Evolutionary conservation across 2,888 invertebrate genomes (phyloP), one percentile per base, ranked within the genome.

Genomic region (Stenichneumon culpator): DNA sequence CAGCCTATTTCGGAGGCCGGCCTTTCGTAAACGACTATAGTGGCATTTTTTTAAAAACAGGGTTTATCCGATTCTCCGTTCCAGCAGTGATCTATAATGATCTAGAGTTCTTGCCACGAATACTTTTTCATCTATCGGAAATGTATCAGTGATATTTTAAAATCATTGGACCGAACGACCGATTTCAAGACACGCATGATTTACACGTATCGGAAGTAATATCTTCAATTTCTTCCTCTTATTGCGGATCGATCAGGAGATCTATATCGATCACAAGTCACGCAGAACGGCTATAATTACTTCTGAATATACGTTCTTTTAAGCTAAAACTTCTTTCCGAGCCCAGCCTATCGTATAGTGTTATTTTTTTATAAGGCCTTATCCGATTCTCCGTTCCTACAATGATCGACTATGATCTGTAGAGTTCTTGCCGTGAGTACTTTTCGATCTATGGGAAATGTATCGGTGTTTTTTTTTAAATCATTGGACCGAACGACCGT

Each of bases 261-360:
- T 67, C 67, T 39, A 39, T 11, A 65, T 19, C 60, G 47, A 54
- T 19, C n/a, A n/a, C 39, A n/a, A 32, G 36, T 69, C 57, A 63
- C 69, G 69, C 25, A 47, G 32, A 32, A 32, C 32, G 32, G 32
- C 32, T 32, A 5, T 32, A 32, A 32, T 32, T 32, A 32, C 32
- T 32, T 32, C 1, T 32, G 32, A 50, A 16, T 50, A 16, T 16
- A 16, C 5, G 14, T 50, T 16, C 50, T 50, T 50, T 14, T 16
- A 47, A 6, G 50, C 50, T 3, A 50, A 50, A 16, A 4, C 16
- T 50, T 50, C 16, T 50, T 16, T 16, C 16, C 0, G 16, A 50
- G 50, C 50, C 3, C 5, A 50, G 16, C 50, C 50, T 50, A 16
- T 50, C 50, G 16, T 14, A 16, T 7, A 57, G 14, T 4, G 22